Conservation (phyloP, 2,888 invertebrate species). For the Brenthis hecate region DNA sequence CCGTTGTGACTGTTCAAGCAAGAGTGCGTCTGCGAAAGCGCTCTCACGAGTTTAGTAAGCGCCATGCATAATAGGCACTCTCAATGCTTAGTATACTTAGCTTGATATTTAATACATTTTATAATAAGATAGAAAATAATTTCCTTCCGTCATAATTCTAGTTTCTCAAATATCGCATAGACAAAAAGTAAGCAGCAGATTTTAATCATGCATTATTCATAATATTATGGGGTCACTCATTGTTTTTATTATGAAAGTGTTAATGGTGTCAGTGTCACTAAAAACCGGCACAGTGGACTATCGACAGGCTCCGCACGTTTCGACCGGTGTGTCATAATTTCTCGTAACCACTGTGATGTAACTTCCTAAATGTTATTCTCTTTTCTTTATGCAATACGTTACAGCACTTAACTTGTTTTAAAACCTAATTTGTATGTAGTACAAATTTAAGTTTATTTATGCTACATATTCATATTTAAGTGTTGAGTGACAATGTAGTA, state of each 20-base stretch:
- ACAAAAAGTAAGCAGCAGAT: not conserved
- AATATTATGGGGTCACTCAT: slow-evolving; percentile 54
- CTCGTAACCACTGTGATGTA: slow-evolving; percentile 67
- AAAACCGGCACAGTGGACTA: slow-evolving; percentile 61
- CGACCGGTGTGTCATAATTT: slow-evolving; percentile 64
- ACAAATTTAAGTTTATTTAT: not conserved
- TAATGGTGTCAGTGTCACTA: slow-evolving; percentile 74
- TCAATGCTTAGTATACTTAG: slow-evolving; percentile 22
- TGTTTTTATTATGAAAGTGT: slow-evolving; percentile 69
- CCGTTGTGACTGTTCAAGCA: slow-evolving; percentile 54
- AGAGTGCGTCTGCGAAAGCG: slow-evolving; percentile 67
- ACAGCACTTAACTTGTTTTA: slow-evolving; percentile 45
- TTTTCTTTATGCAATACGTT: slow-evolving; percentile 53
- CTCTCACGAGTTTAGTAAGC: slow-evolving; percentile 56
- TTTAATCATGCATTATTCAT: not conserved
- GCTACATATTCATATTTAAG: not conserved
- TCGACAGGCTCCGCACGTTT: slow-evolving; percentile 61
- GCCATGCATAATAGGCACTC: slow-evolving; percentile 15
- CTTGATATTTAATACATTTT: not conserved
- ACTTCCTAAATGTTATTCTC: slow-evolving; percentile 58
- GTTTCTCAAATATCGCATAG: not conserved
- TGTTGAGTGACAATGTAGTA: no score
- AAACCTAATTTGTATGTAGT: slow-evolving; percentile 1
- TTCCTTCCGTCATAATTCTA: no score
- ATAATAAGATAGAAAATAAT: not conserved